Evolutionary conservation across 2,797 vertebrate species (phyloP).

Genomic region (Sebastes cheni): DNA sequence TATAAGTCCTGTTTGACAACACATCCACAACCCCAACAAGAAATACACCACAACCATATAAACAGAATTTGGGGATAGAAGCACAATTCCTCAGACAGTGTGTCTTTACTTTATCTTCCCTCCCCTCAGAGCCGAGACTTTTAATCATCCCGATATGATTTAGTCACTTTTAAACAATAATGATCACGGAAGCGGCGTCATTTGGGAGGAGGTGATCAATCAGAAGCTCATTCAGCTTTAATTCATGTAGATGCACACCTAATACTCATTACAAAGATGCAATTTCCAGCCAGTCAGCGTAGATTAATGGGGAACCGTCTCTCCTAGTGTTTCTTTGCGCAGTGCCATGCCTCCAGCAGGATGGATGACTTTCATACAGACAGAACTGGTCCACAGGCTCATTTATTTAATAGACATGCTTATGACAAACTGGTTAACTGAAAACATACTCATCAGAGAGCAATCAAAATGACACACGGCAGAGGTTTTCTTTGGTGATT

Average conservation of each 20-base stretch:
- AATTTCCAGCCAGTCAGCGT: slow-evolving; percentile 86
- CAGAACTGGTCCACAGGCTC: slow-evolving; percentile 60
- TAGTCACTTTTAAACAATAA: slow-evolving; percentile 86
- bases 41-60: slow-evolving; percentile 32
- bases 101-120: slow-evolving; percentile 64
- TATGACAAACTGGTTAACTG: slow-evolving; percentile 76
- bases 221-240: slow-evolving; percentile 87
- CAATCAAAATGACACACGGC: slow-evolving; percentile 58
- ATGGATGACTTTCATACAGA: slow-evolving; percentile 84
- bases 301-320: slow-evolving; percentile 86
- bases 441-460: slow-evolving; percentile 67
- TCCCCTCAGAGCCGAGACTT: slow-evolving; percentile 61
- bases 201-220: slow-evolving; percentile 85
- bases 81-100: slow-evolving; percentile 50
- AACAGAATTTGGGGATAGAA: slow-evolving; percentile 35
- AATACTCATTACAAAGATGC: slow-evolving; percentile 91
- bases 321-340: slow-evolving; percentile 77
- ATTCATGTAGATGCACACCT: slow-evolving; percentile 91
- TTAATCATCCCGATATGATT: slow-evolving; percentile 87
- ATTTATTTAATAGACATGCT: slow-evolving; percentile 77
- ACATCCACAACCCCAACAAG: background rate
- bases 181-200: slow-evolving; percentile 80
- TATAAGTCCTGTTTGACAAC: background rate
- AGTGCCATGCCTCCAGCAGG: slow-evolving; percentile 74
- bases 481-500: slow-evolving; percentile 45